Conservation (phyloP, 1,140 invertebrate genomes). For the Zaprionus taronus region DNA sequence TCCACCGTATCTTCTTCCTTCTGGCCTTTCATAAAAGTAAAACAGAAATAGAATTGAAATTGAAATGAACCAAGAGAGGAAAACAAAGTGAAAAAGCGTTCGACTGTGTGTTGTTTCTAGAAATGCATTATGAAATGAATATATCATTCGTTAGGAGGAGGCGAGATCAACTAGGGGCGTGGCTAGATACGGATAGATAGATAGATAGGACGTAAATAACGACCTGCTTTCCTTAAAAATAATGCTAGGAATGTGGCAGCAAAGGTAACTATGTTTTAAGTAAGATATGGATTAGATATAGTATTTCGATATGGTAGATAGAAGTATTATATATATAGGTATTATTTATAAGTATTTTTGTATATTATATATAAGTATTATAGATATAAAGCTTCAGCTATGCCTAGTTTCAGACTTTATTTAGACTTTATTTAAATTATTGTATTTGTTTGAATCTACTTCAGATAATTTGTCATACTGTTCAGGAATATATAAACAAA, state of each 20-base stretch:
- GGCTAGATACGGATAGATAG: neutral
- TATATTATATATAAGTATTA: too few species aligned
- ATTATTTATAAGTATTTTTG: too few species aligned
- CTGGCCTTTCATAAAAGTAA: neutral
- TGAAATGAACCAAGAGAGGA: conserved; percentile 12
- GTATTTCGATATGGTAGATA: too few species aligned
- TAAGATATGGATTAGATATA: too few species aligned
- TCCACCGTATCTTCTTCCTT: neutral
- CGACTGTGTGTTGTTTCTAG: conserved; percentile 14
- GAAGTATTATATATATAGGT: too few species aligned
- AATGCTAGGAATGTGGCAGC: neutral
- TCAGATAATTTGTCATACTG: neutral
- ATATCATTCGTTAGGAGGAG: neutral
- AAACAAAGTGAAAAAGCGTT: neutral
- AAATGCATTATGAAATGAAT: conserved; percentile 29
- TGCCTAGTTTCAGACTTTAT: too few species aligned
- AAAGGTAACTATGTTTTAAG: neutral
- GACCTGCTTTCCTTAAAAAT: neutral
- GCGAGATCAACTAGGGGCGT: neutral
- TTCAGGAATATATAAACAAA: neutral
- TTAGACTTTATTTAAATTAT: too few species aligned
- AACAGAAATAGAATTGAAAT: conserved; percentile 19
- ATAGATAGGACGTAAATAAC: neutral
- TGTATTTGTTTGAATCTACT: neutral
- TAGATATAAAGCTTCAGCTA: too few species aligned